phyloP scores from a whole-genome alignment of 2,888 invertebrate species.

The Pycnomerus fuliginosus region DNA sequence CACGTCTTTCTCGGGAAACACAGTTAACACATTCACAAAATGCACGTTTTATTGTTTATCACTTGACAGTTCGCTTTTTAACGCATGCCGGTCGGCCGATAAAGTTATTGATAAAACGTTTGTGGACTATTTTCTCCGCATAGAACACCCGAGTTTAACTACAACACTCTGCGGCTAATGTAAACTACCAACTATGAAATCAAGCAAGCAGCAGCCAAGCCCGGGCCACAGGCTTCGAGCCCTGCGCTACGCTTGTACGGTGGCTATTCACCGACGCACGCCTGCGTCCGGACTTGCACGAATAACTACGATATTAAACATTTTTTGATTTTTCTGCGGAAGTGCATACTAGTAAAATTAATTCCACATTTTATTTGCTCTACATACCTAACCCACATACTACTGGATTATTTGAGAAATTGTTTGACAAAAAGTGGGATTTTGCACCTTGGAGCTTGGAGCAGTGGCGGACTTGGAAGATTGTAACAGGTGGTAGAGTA shows the following conservation, averaged over 20 bases:
- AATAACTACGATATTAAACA: conserved; percentile 22
- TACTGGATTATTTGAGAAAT: no score
- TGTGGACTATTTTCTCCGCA: conserved; percentile 13
- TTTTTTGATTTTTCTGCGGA: no score
- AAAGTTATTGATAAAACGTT: conserved; percentile 13
- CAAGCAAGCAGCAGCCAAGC: conserved; percentile 24
- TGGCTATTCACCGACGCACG: conserved; percentile 32
- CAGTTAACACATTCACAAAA: conserved; percentile 11
- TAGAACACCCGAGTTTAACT: conserved; percentile 7
- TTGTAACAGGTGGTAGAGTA: no score
- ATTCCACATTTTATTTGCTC: no score
- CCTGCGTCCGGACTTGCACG: conserved; percentile 28
- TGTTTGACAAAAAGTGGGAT: no score
- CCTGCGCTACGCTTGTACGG: conserved; percentile 30
- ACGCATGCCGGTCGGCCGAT: conserved; percentile 18
- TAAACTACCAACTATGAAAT: conserved; percentile 10
- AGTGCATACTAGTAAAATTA: no score
- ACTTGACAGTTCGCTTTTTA: conserved; percentile 12
- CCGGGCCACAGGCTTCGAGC: conserved; percentile 43
- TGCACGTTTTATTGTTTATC: conserved; percentile 8
- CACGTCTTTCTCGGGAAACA: no score
- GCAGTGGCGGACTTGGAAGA: no score
- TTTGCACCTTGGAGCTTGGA: no score
- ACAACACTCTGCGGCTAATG: conserved; percentile 18
- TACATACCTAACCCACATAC: no score